A percentile compares a stretch with the other conserved stretches of the same genome.
Conservation (phyloP, 2,888 invertebrate species). For the Eupithecia centaureata region DNA sequence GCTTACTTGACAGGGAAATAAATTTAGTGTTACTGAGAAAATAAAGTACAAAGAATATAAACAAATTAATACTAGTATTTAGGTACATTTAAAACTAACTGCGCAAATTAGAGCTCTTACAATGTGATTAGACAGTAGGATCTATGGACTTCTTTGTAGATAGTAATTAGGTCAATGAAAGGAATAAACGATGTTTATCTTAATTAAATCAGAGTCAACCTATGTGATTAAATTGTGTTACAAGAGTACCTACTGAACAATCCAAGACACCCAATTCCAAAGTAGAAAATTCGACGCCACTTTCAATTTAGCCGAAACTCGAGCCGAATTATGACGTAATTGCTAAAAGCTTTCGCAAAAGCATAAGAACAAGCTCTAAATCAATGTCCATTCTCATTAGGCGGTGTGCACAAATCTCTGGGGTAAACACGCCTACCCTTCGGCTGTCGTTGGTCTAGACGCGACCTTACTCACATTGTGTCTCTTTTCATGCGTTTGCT, state of each 20-base stretch:
- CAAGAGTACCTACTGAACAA: slow-evolving; percentile 8
- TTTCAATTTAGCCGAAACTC: slow-evolving; percentile 48
- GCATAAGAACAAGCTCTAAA: slow-evolving; percentile 53
- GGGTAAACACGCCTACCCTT: slow-evolving; percentile 59
- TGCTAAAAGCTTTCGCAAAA: slow-evolving; percentile 58
- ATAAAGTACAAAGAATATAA: too few relatives aligned
- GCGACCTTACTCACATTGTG: slow-evolving; percentile 53
- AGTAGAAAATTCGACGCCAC: slow-evolving; percentile 32
- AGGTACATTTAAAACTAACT: too few relatives aligned
- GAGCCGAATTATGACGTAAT: slow-evolving; percentile 60
- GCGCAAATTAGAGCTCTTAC: too few relatives aligned
- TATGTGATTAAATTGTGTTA: neutral
- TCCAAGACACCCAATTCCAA: slow-evolving; percentile 26
- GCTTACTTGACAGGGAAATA: too few relatives aligned
- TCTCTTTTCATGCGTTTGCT: slow-evolving; percentile 33
- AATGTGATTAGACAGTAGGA: too few relatives aligned
- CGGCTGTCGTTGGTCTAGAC: slow-evolving; percentile 60
- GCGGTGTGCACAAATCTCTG: slow-evolving; percentile 50
- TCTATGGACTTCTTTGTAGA: neutral
- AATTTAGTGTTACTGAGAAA: too few relatives aligned
- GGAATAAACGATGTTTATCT: neutral
- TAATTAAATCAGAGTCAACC: neutral
- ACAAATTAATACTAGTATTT: too few relatives aligned
- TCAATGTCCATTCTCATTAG: slow-evolving; percentile 64
- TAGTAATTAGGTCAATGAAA: neutral